Conservation (phyloP, 2,113 vertebrate genomes). For the Nematolebias whitei region DNA sequence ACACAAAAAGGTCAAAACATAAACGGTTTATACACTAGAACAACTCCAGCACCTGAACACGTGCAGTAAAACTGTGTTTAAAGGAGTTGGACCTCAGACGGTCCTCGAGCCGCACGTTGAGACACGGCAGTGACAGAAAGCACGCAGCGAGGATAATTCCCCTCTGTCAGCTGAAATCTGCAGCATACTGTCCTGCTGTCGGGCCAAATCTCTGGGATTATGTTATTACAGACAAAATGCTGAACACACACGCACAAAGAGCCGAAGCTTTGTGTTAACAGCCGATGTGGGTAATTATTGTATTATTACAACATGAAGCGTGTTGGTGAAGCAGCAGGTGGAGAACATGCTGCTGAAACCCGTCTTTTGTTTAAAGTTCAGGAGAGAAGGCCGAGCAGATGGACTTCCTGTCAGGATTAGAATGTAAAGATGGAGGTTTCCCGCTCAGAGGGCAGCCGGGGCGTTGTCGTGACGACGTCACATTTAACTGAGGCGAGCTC, state of each 20-base stretch:
- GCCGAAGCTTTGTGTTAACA: constrained; percentile 6
- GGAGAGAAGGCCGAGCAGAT: constrained; percentile 21
- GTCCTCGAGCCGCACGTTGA: constrained; percentile 9
- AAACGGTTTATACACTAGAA: too few relatives aligned
- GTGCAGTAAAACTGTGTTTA: neutral
- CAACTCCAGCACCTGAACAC: too few relatives aligned
- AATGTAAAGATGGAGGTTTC: constrained; percentile 1
- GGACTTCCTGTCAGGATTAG: constrained; percentile 48
- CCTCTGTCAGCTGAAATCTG: constrained; percentile 55
- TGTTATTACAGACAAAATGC: constrained; percentile 71
- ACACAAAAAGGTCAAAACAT: too few relatives aligned
- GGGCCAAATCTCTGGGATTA: constrained; percentile 71
- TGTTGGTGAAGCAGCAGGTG: constrained; percentile 3
- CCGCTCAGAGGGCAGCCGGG: neutral
- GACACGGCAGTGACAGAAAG: constrained; percentile 15
- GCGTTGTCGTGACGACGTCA: neutral
- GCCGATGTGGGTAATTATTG: neutral
- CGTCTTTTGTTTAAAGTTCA: neutral
- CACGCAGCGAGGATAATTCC: too few relatives aligned
- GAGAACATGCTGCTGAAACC: too few relatives aligned
- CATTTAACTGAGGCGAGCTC: too few relatives aligned
- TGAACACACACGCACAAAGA: constrained; percentile 22
- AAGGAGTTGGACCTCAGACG: neutral
- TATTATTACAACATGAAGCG: neutral
- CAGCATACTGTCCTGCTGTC: constrained; percentile 67